Evolutionary conservation across 2,797 vertebrate species (phyloP), one percentile per base, ranked within the genome.

Genomic region (Enteromius anoplus): DNA sequence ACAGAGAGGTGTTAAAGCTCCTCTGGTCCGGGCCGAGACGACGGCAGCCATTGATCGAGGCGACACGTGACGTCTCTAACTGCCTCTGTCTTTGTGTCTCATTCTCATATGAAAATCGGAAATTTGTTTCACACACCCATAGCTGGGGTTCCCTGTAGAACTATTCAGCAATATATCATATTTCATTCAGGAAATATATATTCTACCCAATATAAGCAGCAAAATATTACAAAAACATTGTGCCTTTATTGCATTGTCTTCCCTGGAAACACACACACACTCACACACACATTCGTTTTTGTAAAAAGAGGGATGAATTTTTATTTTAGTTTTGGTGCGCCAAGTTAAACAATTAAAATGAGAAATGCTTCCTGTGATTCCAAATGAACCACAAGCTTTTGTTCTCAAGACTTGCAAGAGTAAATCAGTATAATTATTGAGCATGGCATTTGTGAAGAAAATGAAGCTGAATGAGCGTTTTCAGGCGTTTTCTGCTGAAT

Each of bases 1-100:
- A 94, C 85, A 88, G 92, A 93, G 93, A 95, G 94, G 94, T 94
- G 94, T 95, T 95, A 93, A 91, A 94, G 93, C 94, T 94, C 93
- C 90, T 89, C 89, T 90, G 94, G 94, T 93, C 87, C 75, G 77
- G 88, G 87, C 87, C 87, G 88, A 93, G 91, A 94, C 92, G 92
- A 93, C 93, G 92, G 92, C 92, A 77, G 85, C 91, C 93, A 95
- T 95, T 94, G 94, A 95, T 94, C 87, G 92, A 62, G 80, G 90
- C 92, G 92, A 93, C 93, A 94, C 93, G 93, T 92, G 92, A 94
- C 94, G 93, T 94, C 93, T 87, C 87, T 91, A 89, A 75, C 58
- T 85, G 9, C 21, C 45, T 90, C 89, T 87, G 84, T 90, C 89
- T 91, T 88, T 86, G 89, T 87, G 83, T 90, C 89, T 83, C 55